A percentile compares a stretch with the other conserved stretches of the same genome.
Conservation (phyloP, 1,140 invertebrate genomes). For the Coelopa frigida region DNA sequence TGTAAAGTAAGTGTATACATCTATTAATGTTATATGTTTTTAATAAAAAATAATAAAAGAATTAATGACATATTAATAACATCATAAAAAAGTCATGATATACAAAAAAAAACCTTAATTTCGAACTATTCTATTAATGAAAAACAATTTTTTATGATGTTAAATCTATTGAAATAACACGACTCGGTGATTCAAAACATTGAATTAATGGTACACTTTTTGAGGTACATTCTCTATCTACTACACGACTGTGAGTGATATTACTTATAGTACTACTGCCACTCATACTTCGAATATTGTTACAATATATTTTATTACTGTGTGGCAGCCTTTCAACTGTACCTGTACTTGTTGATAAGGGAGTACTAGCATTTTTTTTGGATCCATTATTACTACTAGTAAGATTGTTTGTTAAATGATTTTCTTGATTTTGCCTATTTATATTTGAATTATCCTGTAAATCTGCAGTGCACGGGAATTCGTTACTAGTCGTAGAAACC, state of each 20-base stretch:
- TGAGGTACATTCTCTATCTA: slow-evolving; percentile 6
- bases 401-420: slow-evolving; percentile 30
- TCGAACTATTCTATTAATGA: no score
- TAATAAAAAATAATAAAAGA: no score
- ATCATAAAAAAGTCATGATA: no score
- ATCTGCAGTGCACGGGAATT: slow-evolving; percentile 9
- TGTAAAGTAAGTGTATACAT: no score
- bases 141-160: slow-evolving; percentile 38
- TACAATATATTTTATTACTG: slow-evolving; percentile 1
- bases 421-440: slow-evolving; percentile 33
- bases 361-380: slow-evolving; percentile 20
- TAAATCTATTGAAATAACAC: slow-evolving; percentile 41
- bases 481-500: not conserved
- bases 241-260: slow-evolving; percentile 4
- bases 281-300: no score
- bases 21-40: no score
- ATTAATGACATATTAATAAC: no score
- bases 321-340: slow-evolving; percentile 12
- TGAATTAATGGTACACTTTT: slow-evolving; percentile 21
- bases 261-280: slow-evolving; percentile 16
- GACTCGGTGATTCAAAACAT: slow-evolving; percentile 23
- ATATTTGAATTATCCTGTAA: slow-evolving; percentile 15
- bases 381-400: not conserved
- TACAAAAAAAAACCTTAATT: no score
- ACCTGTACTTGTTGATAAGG: slow-evolving; percentile 18